Base-by-base conservation (phyloP, 2,888 invertebrate species). In the Eupeodes latifasciatus region DNA sequence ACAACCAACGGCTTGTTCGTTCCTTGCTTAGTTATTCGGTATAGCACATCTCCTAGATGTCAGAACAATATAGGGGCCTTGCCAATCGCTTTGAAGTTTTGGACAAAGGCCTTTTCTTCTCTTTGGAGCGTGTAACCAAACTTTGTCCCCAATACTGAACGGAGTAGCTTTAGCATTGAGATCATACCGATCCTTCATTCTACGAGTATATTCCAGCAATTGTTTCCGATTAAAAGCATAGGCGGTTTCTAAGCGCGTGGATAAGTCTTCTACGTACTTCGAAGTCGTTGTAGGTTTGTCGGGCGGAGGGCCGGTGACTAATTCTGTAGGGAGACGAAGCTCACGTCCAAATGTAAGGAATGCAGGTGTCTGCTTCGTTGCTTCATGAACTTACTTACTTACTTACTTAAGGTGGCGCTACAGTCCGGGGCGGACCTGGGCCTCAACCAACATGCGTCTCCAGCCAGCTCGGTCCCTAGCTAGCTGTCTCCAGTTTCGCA, bases 271-370 rank as follows among this genome's bases (percentile, higher is more conserved):
- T 19, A 75, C 16, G 27, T 75, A 89, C 9, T 61, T 53, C n/a
- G 16, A 40, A n/a, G 62, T 55, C 7, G 3, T 51, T 2, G 5
- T 16, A n/a, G n/a, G 34, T 51, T 53, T 7, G n/a, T 11, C 53
- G 1, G 55, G 74, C 5, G 74, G 76, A 12, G 74, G 89, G 91
- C 92, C 91, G 90, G 89, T 82, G 10, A 74, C n/a, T 0, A 90
- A 4, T 36, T 90, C 90, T 7, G 55, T 44, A 6, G 90, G 90
- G 12, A 90, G 71, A 0, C 89, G 86, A n/a, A 91, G 72, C 69
- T 90, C 88, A 1, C 74, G 62, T 0, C 90, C 90, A 75, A 90
- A 90, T 6, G 85, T 77, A 53, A 90, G 40, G 40, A 59, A 66
- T 0, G 90, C 77, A 5, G 90, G 90, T 9, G 85, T 85, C 27